Conservation (phyloP, 1,140 invertebrate genomes). For the Ridgeia piscesae region DNA sequence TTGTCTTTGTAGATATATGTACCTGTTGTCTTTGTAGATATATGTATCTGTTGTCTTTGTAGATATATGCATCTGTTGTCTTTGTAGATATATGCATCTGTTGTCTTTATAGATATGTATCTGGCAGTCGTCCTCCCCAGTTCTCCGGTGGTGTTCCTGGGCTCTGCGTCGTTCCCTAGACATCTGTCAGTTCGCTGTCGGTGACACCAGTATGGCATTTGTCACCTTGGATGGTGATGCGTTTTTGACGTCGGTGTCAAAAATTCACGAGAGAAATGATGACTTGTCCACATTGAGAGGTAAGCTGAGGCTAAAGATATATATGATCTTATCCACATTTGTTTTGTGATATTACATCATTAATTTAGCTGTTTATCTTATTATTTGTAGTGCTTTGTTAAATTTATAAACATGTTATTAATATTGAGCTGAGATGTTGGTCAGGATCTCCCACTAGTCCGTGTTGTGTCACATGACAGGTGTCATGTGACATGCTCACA, state of each 20-base stretch:
- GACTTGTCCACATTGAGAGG: neutral
- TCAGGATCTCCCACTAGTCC: no score
- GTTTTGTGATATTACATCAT: no score
- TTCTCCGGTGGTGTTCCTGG: conserved; percentile 66
- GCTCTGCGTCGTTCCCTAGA: conserved; percentile 63
- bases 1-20: neutral
- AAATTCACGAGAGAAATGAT: neutral
- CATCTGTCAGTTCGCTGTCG: conserved; percentile 65
- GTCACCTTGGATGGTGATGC: conserved; percentile 70
- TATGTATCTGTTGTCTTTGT: neutral
- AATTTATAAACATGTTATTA: no score
- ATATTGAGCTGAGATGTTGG: no score
- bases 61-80: neutral
- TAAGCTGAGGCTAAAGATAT: neutral
- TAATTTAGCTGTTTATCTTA: no score
- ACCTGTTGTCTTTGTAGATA: neutral
- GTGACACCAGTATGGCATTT: conserved; percentile 63
- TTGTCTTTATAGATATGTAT: conserved; percentile 56
- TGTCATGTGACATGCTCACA: no score
- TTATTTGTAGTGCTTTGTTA: no score
- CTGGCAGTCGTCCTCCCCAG: conserved; percentile 68
- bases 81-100: neutral
- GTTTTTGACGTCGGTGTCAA: conserved; percentile 61
- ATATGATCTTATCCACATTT: no score
- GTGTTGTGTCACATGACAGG: no score